Conservation (phyloP, 2,113 vertebrate species). For the Osmerus eperlanus region DNA sequence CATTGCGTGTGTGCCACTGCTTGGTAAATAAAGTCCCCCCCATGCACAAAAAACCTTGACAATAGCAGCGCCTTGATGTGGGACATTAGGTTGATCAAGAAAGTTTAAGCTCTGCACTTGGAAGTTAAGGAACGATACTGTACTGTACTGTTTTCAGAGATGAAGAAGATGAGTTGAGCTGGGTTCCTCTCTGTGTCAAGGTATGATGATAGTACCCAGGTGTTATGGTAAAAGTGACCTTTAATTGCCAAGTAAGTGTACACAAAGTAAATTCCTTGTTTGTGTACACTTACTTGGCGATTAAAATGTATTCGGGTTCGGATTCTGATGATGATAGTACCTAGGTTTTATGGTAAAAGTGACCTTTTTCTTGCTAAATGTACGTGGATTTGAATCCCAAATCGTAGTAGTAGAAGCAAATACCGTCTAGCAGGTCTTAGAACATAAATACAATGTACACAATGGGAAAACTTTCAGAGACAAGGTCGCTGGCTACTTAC, state of each 20-base stretch:
- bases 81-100: slow-evolving; percentile 23
- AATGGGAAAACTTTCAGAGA: no score
- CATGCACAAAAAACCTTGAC: slow-evolving; percentile 6
- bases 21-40: slow-evolving; percentile 43
- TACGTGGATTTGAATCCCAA: neutral
- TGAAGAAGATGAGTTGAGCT: slow-evolving; percentile 18
- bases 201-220: neutral
- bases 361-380: no score
- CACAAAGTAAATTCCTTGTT: no score
- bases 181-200: neutral
- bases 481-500: neutral
- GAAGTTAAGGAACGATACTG: neutral
- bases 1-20: slow-evolving; percentile 32
- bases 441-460: neutral
- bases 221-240: no score
- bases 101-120: neutral
- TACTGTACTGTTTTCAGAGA: slow-evolving; percentile 9
- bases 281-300: no score
- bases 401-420: neutral
- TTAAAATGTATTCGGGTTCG: no score
- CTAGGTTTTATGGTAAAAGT: no score
- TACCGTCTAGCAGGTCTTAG: neutral
- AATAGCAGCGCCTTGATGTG: slow-evolving; percentile 39
- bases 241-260: no score
- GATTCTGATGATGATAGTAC: no score